Evolutionary conservation across 2,888 invertebrate genomes (phyloP), one percentile per base, ranked within the genome.

Genomic region (Drosophila leonis): DNA sequence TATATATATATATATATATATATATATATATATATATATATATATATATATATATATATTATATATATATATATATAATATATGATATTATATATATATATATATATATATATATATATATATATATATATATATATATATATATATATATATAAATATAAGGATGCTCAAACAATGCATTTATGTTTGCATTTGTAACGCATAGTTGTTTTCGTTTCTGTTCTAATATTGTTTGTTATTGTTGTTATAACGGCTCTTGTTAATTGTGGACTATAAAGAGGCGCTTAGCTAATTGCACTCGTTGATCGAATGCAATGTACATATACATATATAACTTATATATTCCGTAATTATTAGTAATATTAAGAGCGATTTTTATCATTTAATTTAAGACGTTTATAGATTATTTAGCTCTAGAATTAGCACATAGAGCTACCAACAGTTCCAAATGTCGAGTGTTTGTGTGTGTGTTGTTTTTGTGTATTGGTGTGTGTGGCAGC

Each of bases 311-410:
- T 69, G 83, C 75, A 69, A 66, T 71, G 24, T 75, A 75, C 64
- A 78, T 51, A 73, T 66, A 67, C 63, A 57, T 51, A 68, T 55
- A 75, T 64, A 76, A 62, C 67, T 80, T 72, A 81, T 72, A 83
- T 83, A 89, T 89, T 83, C 65, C 63, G 65, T 89, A 89, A 83
- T 71, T 81, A 89, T 84, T 84, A 89, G 88, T 87, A 84, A 84
- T 89, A 79, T 87, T 83, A 83, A 84, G 84, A 89, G 87, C 84
- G 64, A 78, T 83, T 80, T 63, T 46, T 35, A 24, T 54, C n/a
- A 54, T 31, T 46, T 66, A 83, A 86, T 86, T 71, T 76, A 67
- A 77, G 73, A 67, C 15, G 42, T 75, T 56, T 55, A 66, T 64
- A 57, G 62, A 75, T 64, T 61, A 70, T 70, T 41, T 73, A 48